These are phyloP conservation scores for Julus scandinavius DNA, from an alignment of 2,888 invertebrate species.

Conservation along the genomic window DNA sequence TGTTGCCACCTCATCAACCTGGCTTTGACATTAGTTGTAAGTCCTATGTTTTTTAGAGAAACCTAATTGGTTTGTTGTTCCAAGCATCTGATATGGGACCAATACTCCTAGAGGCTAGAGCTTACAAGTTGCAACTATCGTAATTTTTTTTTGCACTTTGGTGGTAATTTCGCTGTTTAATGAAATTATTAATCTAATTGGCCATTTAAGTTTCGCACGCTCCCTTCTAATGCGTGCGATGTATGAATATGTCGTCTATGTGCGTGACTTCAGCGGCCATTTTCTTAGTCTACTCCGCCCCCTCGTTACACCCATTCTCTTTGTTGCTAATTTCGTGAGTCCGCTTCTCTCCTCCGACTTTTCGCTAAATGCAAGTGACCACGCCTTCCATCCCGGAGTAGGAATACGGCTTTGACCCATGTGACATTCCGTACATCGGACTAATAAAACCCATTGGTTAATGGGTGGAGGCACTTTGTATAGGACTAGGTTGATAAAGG, in stretches of 20 bases:
- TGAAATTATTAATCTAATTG: neutral
- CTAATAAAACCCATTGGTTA: neutral
- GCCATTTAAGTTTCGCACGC: neutral
- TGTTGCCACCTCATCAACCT: too few species aligned
- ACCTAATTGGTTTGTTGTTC: too few species aligned
- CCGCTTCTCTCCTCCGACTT: neutral
- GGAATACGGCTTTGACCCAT: too few species aligned
- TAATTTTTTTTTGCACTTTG: neutral
- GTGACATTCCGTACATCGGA: too few species aligned
- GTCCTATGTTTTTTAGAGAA: too few species aligned
- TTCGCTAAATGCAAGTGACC: neutral
- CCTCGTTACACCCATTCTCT: neutral
- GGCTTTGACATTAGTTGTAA: too few species aligned
- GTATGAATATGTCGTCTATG: neutral
- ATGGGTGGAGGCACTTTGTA: neutral
- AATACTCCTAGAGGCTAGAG: too few species aligned
- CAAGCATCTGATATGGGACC: too few species aligned
- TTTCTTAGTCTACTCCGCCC: neutral
- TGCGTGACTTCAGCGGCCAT: neutral
- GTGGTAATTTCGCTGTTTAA: neutral
- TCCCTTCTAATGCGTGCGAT: neutral
- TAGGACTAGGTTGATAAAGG: neutral
- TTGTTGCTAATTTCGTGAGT: neutral
- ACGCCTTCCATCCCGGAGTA: neutral
- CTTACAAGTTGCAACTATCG: neutral